Evolutionary conservation across 2,113 vertebrate genomes (phyloP), one percentile per base, ranked within the genome.

Genomic region (Thalassoma bifasciatum): DNA sequence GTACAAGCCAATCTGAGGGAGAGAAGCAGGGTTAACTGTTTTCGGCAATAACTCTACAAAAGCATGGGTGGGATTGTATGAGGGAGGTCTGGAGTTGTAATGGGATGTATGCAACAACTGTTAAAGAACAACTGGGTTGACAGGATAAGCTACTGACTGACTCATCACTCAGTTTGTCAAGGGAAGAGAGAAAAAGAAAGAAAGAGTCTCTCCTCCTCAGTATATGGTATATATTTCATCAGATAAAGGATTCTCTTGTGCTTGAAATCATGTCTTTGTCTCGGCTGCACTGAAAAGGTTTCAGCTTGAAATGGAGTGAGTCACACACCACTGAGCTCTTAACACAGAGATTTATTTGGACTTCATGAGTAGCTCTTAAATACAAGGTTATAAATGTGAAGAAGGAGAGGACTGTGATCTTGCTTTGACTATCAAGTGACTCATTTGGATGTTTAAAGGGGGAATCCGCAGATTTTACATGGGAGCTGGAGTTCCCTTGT

Each of bases 31-130:
- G 66, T 58, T 53, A 66, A 85, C 22, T 3, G 11, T 50, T 66
- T 81, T 69, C 71, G 34, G 65, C 67, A 66, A 83, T 51, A 78
- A 67, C 72, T 68, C 42, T 12, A 56, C 30, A 0, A 50, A 76
- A 50, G 75, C 58, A 75, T 19, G 52, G 72, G 56, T 10, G 37
- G 64, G 72, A 64, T 24, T 76, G 47, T 83, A 72, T 50, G 72
- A 75, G 75, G 85, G 81, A 79, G 79, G 81, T 76, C 63, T 40
- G 8, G 52, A 30, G 72, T 49, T 46, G 63, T 77, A 80, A 89
- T 83, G 38, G 63, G 68, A 84, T 23, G 76, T 82, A 84, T 3
- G 51, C 69, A 57, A 75, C 5, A 58, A 78, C 81, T 59, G 47
- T 53, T 69, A 78, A 75, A 85, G 70, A 81, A 64, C 75, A 81